These are phyloP conservation scores for Apolygus lucorum DNA, from an alignment of 1,140 invertebrate species.

Conservation along the genomic window DNA sequence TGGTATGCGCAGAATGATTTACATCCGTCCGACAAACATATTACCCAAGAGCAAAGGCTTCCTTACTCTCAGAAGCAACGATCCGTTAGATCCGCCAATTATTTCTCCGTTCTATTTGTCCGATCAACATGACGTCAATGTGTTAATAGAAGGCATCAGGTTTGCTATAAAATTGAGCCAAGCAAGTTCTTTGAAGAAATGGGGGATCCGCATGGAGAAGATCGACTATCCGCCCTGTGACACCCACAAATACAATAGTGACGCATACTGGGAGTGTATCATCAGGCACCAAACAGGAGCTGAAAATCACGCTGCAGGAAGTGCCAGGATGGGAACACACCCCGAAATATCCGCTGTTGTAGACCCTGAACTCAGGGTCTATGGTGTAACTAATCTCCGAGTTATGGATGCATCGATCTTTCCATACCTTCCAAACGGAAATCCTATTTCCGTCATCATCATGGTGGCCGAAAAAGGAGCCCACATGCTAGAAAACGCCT, in stretches of 20 bases:
- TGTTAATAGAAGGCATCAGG: conserved; percentile 43
- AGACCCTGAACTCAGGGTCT: conserved; percentile 37
- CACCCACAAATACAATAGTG: conserved; percentile 38
- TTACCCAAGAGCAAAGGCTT: conserved; percentile 41
- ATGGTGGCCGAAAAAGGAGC: conserved; percentile 49
- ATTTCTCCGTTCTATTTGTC: conserved; percentile 51
- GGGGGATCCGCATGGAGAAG: conserved; percentile 31
- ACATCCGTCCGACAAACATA: conserved; percentile 32
- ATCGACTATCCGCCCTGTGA: conserved; percentile 34
- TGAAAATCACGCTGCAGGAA: conserved; percentile 50
- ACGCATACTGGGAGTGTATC: conserved; percentile 47
- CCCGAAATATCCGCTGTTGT: conserved; percentile 39
- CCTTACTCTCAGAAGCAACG: conserved; percentile 38
- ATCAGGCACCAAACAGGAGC: conserved; percentile 39
- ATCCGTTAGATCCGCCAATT: conserved; percentile 48
- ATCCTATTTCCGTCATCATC: conserved; percentile 44
- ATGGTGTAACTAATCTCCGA: conserved; percentile 39
- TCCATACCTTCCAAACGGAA: conserved; percentile 45
- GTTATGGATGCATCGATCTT: conserved; percentile 44
- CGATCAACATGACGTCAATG: conserved; percentile 39
- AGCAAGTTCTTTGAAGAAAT: conserved; percentile 34
- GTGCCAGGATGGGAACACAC: conserved; percentile 51
- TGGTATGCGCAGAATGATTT: conserved; percentile 31
- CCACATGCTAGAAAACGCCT: conserved; percentile 43
- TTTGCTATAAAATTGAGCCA: conserved; percentile 38